Conservation (phyloP, 1,140 invertebrate genomes). For the Listronotus oregonensis region DNA sequence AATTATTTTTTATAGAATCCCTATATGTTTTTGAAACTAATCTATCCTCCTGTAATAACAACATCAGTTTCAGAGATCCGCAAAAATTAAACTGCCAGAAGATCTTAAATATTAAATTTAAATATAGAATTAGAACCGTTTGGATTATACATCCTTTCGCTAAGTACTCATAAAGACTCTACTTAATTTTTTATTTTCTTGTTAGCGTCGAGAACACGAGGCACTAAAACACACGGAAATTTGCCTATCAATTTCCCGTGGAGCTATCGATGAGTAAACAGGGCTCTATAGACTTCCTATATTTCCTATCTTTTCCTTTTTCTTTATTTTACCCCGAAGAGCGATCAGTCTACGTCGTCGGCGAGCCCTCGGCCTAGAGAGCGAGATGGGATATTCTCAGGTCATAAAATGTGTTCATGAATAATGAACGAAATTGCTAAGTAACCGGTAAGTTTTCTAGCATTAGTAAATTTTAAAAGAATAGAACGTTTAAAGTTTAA, state of each 20-base stretch:
- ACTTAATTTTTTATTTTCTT: slow-evolving; percentile 29
- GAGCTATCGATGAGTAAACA: slow-evolving; percentile 24
- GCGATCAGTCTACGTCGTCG: slow-evolving; percentile 24
- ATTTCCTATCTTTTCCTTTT: slow-evolving; percentile 10
- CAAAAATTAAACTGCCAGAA: neutral
- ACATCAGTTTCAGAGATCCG: no score
- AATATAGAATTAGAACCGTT: neutral
- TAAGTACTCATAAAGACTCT: slow-evolving; percentile 11
- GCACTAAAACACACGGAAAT: slow-evolving; percentile 22
- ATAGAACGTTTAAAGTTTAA: no score
- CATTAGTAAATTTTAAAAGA: no score
- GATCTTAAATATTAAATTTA: slow-evolving; percentile 3
- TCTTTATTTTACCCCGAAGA: slow-evolving; percentile 19
- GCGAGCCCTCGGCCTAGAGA: neutral
- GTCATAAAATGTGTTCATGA: no score
- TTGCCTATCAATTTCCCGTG: slow-evolving; percentile 28
- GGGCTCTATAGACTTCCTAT: slow-evolving; percentile 19
- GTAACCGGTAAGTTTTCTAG: no score
- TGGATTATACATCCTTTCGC: neutral
- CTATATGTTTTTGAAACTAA: no score
- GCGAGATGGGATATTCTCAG: no score
- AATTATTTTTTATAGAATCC: no score
- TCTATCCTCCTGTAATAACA: no score
- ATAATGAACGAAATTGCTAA: no score
- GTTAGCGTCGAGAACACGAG: slow-evolving; percentile 17